A percentile compares a stretch with the other conserved stretches of the same genome.
Conservation (phyloP, 2,797 vertebrate species). For the Acrossocheilus wenchowensis region DNA sequence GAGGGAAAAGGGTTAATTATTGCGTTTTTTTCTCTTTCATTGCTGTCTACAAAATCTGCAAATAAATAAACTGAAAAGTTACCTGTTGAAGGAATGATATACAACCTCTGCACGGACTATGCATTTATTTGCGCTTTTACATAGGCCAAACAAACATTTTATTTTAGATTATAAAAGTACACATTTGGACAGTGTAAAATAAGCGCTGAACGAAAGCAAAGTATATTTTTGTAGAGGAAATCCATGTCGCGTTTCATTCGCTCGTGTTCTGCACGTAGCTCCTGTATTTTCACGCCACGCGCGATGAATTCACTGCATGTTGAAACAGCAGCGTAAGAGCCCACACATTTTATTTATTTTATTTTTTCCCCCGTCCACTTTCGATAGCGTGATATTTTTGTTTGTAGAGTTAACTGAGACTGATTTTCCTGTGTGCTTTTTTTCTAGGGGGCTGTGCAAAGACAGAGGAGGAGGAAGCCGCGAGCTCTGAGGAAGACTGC, state of each 20-base stretch:
- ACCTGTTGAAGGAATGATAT: slow-evolving; percentile 6
- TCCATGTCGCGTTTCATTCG: not conserved
- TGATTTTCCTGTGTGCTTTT: slow-evolving; percentile 47
- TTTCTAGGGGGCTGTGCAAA: slow-evolving; percentile 80
- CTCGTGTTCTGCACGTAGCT: not conserved
- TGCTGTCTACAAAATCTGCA: not conserved
- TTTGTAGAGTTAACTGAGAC: not conserved
- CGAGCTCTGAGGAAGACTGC: slow-evolving; percentile 75
- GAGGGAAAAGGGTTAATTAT: no score
- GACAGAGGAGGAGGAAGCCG: slow-evolving; percentile 77
- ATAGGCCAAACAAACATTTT: not conserved
- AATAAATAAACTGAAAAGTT: not conserved
- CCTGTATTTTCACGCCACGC: not conserved
- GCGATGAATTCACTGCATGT: not conserved
- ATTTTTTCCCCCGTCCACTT: not conserved
- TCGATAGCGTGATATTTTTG: not conserved
- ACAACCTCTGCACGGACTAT: not conserved
- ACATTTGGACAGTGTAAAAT: not conserved
- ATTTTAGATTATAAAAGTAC: not conserved
- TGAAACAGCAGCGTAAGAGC: not conserved
- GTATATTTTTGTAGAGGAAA: not conserved
- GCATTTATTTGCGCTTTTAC: not conserved
- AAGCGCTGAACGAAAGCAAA: not conserved
- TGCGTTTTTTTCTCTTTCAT: not conserved
- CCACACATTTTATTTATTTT: not conserved